Conservation (phyloP, 2,888 invertebrate species). For the Orchestes rusci region DNA sequence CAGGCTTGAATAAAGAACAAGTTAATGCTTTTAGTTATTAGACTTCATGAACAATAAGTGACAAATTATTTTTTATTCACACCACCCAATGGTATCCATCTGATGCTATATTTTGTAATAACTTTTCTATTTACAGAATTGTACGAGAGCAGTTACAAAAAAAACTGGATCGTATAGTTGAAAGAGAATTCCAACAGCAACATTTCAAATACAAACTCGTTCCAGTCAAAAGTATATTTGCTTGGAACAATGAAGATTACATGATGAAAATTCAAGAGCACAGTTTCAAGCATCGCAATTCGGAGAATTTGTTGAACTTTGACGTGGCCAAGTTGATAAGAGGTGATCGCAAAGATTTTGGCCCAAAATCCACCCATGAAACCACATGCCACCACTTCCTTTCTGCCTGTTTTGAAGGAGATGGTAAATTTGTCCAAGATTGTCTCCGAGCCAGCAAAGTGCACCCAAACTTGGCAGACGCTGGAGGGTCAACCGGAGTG, state of each 20-base stretch:
- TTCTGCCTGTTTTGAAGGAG: constrained; percentile 32
- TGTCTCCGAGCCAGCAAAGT: constrained; percentile 41
- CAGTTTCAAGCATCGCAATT: constrained; percentile 44
- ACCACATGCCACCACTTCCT: constrained; percentile 35
- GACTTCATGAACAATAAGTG: too few species aligned
- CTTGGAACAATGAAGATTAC: constrained; percentile 50
- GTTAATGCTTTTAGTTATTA: too few species aligned
- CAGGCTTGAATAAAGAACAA: too few species aligned
- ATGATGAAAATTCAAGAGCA: constrained; percentile 48
- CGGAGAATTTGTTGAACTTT: constrained; percentile 36
- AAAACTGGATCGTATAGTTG: constrained; percentile 19
- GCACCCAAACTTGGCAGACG: constrained; percentile 48
- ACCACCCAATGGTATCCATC: too few species aligned
- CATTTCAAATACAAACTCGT: constrained; percentile 20
- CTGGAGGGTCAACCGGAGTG: constrained; percentile 49
- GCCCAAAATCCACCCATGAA: constrained; percentile 35
- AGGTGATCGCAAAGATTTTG: constrained; percentile 34
- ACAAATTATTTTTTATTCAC: too few species aligned
- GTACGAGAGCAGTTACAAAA: constrained; percentile 22
- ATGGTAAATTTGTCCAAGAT: constrained; percentile 35
- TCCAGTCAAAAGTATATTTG: constrained; percentile 35
- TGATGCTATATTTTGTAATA: too few species aligned
- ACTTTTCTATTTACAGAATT: too few species aligned
- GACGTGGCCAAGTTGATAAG: constrained; percentile 30
- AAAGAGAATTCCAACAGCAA: constrained; percentile 6